Percentiles rank a stretch among this genome's conserved stretches.
These are phyloP conservation scores for Ceratina calcarata DNA, from an alignment of 1,140 invertebrate species.

Conservation along the genomic window DNA sequence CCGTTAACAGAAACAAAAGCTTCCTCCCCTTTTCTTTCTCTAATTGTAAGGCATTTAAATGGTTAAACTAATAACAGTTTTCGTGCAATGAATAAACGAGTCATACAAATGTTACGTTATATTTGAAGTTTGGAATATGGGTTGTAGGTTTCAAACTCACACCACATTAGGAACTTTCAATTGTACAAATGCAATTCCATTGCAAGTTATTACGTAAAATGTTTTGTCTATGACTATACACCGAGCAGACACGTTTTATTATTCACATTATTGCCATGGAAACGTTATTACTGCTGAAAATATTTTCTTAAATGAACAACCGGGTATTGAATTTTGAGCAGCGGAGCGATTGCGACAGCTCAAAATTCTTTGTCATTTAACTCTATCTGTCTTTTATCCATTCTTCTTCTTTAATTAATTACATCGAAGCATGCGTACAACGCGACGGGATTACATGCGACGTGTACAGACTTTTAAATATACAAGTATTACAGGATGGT, in stretches of 20 bases:
- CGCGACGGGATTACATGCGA: conserved; percentile 30
- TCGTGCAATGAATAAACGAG: conserved; percentile 24
- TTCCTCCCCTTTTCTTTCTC: not conserved
- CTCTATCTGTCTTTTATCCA: conserved; percentile 43
- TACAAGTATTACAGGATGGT: conserved; percentile 46
- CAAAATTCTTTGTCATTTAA: conserved; percentile 38
- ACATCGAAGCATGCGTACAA: conserved; percentile 46
- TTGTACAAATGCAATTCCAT: conserved; percentile 64
- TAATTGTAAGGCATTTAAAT: conserved; percentile 21
- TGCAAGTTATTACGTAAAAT: conserved; percentile 47
- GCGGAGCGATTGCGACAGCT: conserved; percentile 59
- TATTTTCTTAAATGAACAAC: conserved; percentile 56
- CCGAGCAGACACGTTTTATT: conserved; percentile 48
- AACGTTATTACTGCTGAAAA: conserved; percentile 67
- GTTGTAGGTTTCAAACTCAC: conserved; percentile 47
- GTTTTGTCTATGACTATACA: conserved; percentile 44
- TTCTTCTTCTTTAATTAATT: conserved; percentile 20
- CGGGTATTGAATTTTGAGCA: conserved; percentile 50
- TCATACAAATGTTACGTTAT: conserved; percentile 49
- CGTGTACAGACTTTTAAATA: conserved; percentile 42
- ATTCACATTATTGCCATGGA: conserved; percentile 63
- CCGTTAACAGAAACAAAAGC: not conserved
- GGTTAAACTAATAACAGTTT: conserved; percentile 18
- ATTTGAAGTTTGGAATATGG: conserved; percentile 27
- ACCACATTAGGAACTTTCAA: conserved; percentile 61